These are phyloP conservation scores for Marcusenius ussheri DNA, from an alignment of 2,113 vertebrate species.

Conservation along the genomic window DNA sequence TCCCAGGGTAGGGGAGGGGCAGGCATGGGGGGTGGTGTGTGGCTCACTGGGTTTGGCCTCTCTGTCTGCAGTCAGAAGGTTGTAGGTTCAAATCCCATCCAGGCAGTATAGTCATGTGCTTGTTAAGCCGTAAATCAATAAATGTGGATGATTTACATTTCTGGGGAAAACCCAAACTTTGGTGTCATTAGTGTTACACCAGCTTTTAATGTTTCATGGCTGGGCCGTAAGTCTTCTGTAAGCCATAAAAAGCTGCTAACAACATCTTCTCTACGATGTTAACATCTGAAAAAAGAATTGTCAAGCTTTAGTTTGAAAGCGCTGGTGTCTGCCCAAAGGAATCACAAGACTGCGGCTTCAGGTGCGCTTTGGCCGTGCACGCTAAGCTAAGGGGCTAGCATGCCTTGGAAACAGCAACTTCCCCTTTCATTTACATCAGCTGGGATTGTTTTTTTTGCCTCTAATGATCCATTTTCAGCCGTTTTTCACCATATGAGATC, in stretches of 20 bases:
- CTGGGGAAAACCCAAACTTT: not conserved
- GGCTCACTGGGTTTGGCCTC: not conserved
- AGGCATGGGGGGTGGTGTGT: not conserved
- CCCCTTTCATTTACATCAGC: not conserved
- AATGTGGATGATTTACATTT: not conserved
- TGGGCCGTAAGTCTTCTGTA: not conserved
- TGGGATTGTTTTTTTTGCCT: not conserved
- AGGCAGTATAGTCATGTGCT: not conserved
- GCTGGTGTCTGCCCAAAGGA: not conserved
- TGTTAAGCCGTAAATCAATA: no score
- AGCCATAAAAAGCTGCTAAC: not conserved
- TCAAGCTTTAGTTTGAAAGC: not conserved
- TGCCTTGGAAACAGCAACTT: not conserved
- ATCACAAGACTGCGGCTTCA: not conserved
- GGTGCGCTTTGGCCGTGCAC: accelerated
- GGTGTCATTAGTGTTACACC: not conserved
- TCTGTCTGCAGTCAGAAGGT: not conserved
- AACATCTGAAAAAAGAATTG: not conserved
- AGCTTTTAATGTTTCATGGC: not conserved
- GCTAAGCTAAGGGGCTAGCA: not conserved
- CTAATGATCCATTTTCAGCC: not conserved
- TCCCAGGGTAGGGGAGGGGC: not conserved
- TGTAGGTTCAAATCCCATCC: not conserved
- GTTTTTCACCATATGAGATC: not conserved
- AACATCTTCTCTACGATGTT: not conserved